Evolutionary conservation across 2,797 vertebrate species (phyloP), one percentile per base, ranked within the genome.

Genomic region (Lemur catta): DNA sequence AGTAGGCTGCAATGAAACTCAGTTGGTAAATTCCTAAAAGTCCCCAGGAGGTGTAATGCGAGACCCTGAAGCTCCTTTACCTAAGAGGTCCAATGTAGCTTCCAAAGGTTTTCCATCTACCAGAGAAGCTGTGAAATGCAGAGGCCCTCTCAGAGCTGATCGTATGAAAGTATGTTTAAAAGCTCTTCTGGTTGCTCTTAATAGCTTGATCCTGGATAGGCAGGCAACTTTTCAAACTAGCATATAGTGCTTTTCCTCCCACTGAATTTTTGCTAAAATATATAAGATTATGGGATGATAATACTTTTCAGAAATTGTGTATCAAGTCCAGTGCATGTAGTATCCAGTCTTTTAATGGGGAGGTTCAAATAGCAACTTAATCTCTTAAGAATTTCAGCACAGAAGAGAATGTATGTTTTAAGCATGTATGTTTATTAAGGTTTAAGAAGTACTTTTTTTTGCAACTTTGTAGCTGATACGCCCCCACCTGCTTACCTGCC

Each of bases 401-500:
- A 93, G 41, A 84, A 48, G 59, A 59, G 43, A 91, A 67, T 96
- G 55, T 93, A 7, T 97, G 38, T 97, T 79, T 89, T 69, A 43
- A 93, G 63, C 82, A 26, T 93, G n/a, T 93, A 26, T 97, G 15
- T 69, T 75, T 92, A 94, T 96, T 61, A 63, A 97, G 86, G 78
- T 96, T 89, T 90, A 87, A 91, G 52, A 89, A 74, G 30, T 85
- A 80, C 35, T 59, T 48, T 72, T 72, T 96, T 93, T 95, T 97
- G 84, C 95, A 65, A 97, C 71, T 85, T 97, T 98, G 98, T 96
- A 99, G 98, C 99, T 98, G 99, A 99, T 98, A 99, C 99, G 2
- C 99, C 99, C 8, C 99, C 99, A 82, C 99, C 99, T 98, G 99
- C 99, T 94, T 99, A 99, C 98, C 99, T 99, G 98, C 99, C 99